These are phyloP conservation scores for Haliclona indistincta DNA, from an alignment of 37 sponge, comb jelly and placozoan species.

Conservation along the genomic window DNA sequence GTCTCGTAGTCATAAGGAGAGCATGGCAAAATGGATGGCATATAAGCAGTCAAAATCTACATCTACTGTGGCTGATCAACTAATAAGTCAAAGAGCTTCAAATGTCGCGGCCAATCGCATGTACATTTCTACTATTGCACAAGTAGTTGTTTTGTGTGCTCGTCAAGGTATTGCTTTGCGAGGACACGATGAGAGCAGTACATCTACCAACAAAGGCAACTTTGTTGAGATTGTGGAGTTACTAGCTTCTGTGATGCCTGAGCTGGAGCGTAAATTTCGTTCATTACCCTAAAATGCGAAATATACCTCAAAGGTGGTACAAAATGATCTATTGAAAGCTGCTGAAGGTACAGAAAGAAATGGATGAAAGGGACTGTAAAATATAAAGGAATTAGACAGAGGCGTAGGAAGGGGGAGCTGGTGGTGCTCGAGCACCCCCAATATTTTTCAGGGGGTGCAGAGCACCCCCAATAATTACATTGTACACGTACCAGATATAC, in stretches of 20 bases:
- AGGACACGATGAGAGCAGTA: constrained; percentile 24
- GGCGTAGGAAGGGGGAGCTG: no score
- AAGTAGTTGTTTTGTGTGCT: constrained; percentile 39
- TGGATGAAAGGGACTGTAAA: no score
- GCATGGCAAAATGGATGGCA: constrained; percentile 31
- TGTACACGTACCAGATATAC: no score
- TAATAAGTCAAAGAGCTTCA: constrained; percentile 32
- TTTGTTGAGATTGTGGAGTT: constrained; percentile 38
- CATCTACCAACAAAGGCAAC: constrained; percentile 38
- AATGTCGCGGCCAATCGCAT: constrained; percentile 30
- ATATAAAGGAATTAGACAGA: no score
- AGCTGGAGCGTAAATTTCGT: constrained; percentile 11
- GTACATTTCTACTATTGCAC: constrained; percentile 21
- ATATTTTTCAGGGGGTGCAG: no score
- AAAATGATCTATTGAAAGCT: constrained; percentile 46
- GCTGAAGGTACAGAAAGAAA: constrained; percentile 35
- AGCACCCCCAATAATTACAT: no score
- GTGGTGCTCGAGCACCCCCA: no score
- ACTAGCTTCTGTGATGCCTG: constrained; percentile 23
- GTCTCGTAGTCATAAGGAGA: constrained; percentile 31
- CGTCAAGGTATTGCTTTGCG: constrained; percentile 28
- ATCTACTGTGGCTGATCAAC: constrained; percentile 28
- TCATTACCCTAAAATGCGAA: constrained; percentile 25
- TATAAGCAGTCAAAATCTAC: constrained; percentile 34
- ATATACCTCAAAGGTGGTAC: constrained; percentile 35